A percentile compares a stretch with the other conserved stretches of the same genome.
These are phyloP conservation scores for Nyctibius bracteatus DNA, from an alignment of 2,113 vertebrate species.

Conservation along the genomic window DNA sequence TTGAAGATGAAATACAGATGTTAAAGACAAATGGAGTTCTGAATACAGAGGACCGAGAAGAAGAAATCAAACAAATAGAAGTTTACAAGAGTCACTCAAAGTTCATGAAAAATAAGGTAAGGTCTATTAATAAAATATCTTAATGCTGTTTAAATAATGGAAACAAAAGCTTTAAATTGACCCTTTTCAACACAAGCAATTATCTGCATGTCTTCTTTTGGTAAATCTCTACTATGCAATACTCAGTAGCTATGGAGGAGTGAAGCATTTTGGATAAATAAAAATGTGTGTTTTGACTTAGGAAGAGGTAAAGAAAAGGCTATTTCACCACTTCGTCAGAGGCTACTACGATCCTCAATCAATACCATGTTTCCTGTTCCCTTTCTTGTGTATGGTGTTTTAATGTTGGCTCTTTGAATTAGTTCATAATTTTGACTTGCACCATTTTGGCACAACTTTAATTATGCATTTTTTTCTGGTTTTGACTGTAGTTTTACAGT, in stretches of 20 bases:
- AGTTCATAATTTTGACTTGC: background rate
- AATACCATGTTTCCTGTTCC: background rate
- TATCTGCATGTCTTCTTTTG: background rate
- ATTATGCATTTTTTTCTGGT: background rate
- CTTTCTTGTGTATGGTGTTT: background rate
- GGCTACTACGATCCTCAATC: background rate
- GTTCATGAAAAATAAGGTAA: constrained; percentile 99
- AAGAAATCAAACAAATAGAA: constrained; percentile 99
- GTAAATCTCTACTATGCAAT: background rate
- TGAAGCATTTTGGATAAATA: background rate
- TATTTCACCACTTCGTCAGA: background rate
- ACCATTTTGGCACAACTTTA: background rate
- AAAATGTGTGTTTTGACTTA: background rate
- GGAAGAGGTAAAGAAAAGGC: background rate
- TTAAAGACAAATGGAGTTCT: constrained; percentile 95
- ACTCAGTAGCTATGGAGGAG: background rate
- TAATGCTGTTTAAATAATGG: constrained; percentile 4
- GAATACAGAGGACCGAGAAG: constrained; percentile 93
- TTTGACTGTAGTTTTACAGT: background rate
- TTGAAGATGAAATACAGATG: constrained; percentile 99
- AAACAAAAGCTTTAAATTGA: background rate
- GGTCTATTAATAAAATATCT: constrained; percentile 22
- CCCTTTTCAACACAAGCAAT: background rate
- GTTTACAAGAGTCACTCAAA: constrained; percentile 99
- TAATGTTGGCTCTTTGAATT: background rate